phyloP scores from a whole-genome alignment of 2,888 invertebrate species.

The Coelinius sp. region DNA sequence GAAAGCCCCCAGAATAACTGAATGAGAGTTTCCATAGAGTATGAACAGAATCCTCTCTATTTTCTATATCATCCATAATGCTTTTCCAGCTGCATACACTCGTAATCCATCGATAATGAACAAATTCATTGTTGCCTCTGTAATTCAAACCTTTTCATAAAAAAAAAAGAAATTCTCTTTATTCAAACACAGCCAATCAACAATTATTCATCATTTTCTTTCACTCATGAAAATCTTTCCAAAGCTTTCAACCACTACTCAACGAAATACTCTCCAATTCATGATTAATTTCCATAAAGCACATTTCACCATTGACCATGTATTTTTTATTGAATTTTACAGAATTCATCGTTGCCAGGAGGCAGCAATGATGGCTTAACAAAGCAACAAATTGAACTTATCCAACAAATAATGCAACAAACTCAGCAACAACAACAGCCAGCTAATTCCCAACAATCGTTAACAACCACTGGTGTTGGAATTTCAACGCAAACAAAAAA shows the following conservation, averaged over 20 bases:
- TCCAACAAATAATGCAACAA: slow-evolving; percentile 84
- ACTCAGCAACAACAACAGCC: slow-evolving; percentile 75
- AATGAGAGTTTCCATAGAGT: slow-evolving; percentile 58
- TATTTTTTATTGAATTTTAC: slow-evolving; percentile 54
- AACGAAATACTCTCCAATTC: not conserved
- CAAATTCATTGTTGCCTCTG: slow-evolving; percentile 56
- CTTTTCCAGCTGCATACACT: slow-evolving; percentile 26
- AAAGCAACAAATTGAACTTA: slow-evolving; percentile 81
- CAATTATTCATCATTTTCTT: not conserved
- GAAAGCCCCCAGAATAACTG: too few species aligned
- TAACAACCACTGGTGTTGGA: slow-evolving; percentile 47
- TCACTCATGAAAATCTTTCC: not conserved
- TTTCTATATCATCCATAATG: slow-evolving; percentile 3
- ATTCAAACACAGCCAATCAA: not conserved
- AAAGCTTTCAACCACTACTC: not conserved
- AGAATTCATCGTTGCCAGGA: slow-evolving; percentile 70
- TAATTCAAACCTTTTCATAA: not conserved
- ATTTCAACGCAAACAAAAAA: slow-evolving; percentile 70
- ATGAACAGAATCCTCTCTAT: slow-evolving; percentile 45
- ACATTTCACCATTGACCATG: slow-evolving; percentile 25
- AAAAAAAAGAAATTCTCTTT: not conserved
- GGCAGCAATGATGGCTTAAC: slow-evolving; percentile 79
- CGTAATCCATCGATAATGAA: slow-evolving; percentile 62
- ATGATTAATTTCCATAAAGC: slow-evolving; percentile 18
- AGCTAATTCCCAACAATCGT: slow-evolving; percentile 44